Evolutionary conservation across 1,140 invertebrate species (phyloP).

Genomic region (Helicoverpa armigera): DNA sequence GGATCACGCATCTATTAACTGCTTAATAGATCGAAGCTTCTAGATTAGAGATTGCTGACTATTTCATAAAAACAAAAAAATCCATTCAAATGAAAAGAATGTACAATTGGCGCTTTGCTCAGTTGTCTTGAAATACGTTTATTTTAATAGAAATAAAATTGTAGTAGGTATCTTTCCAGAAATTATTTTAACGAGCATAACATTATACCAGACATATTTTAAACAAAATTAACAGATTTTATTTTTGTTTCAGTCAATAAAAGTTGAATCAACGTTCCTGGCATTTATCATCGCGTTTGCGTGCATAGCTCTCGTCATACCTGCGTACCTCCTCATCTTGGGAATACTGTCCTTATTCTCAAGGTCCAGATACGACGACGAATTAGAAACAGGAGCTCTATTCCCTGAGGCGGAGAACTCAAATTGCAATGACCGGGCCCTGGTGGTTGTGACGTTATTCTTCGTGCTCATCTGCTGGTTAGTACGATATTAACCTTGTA

Average conservation of each 20-base stretch:
- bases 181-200: too few species aligned
- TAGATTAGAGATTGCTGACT: too few species aligned
- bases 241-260: constrained; percentile 77
- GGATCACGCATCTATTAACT: too few species aligned
- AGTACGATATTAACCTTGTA: constrained; percentile 56
- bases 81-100: too few species aligned
- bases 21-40: too few species aligned
- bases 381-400: constrained; percentile 77
- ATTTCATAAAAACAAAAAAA: too few species aligned
- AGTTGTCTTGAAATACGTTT: too few species aligned
- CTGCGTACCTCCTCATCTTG: constrained; percentile 75
- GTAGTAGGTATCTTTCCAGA: too few species aligned
- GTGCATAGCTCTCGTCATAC: constrained; percentile 77
- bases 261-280: constrained; percentile 80
- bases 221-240: background rate
- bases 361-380: constrained; percentile 74
- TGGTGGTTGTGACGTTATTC: constrained; percentile 72
- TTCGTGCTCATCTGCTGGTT: constrained; percentile 77
- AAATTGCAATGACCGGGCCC: constrained; percentile 72
- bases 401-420: constrained; percentile 72
- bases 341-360: constrained; percentile 72
- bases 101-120: too few species aligned
- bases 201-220: background rate
- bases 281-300: constrained; percentile 75
- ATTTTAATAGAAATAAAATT: too few species aligned